Evolutionary conservation across 2,888 invertebrate species (phyloP), one percentile per base, ranked within the genome.

Genomic region (Sminthurinus aureus): DNA sequence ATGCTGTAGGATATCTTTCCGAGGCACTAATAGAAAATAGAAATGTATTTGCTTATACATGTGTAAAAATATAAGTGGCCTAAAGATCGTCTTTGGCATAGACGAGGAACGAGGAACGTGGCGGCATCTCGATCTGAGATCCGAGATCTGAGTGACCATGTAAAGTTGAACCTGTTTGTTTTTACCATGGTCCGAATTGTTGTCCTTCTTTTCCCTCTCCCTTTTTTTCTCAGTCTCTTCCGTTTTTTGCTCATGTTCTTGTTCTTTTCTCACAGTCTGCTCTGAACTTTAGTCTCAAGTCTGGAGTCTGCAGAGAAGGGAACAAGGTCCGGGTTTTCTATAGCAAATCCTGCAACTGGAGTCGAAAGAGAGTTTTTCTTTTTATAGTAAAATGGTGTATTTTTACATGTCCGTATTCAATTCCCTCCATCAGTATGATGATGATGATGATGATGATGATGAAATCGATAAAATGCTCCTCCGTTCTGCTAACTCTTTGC

Each of bases 401-500:
- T 15, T 18, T 79, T 64, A 64, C 24, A 75, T 81, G 81, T 81
- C 74, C 74, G 81, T 81, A 81, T 81, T 81, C 81, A 81, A 81
- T 81, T 81, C 81, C 74, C 71, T 38, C 81, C 80, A 71, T 80
- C 71, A 71, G 71, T 58, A 80, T 38, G 38, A 38, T 38, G 38
- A 71, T 80, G 71, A 80, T 38, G 38, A 38, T 38, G 38, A 38
- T 38, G 38, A 6, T 38, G 38, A 80, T 80, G 71, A 80, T 80
- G 71, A 71, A 80, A 81, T 81, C 81, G 75, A 75, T 75, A 81
- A 75, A 74, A 81, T 81, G 64, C 66, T 81, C 81, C 81, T 81
- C 74, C 74, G 74, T 81, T 81, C 81, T 75, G 64, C 81, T 75
- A 81, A 81, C 81, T 75, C 81, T 81, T 81, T 81, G 74, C 81